phyloP scores from a whole-genome alignment of 2,113 vertebrate genomes.

The Stigmatopora argus region DNA sequence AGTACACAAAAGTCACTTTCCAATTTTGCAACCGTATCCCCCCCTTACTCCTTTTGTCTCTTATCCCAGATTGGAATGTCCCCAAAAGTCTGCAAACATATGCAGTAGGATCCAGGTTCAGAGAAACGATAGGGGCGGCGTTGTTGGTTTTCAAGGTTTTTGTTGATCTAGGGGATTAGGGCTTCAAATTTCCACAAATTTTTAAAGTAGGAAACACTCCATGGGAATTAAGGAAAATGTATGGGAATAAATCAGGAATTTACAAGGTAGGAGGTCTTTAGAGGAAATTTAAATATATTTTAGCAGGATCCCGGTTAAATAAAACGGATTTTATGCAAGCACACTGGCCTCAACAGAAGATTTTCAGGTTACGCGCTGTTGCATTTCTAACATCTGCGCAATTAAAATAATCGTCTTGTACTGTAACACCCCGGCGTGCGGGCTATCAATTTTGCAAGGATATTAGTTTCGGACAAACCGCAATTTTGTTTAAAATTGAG shows the following conservation, averaged over 20 bases:
- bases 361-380: not conserved
- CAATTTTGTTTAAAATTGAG: not conserved
- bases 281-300: not conserved
- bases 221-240: not conserved
- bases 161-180: slow-evolving; percentile 40
- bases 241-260: not conserved
- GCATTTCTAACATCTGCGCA: not conserved
- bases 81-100: slow-evolving; percentile 45
- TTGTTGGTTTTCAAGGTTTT: slow-evolving; percentile 29
- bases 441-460: not conserved
- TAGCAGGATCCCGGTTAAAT: not conserved
- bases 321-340: not conserved
- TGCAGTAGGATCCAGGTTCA: slow-evolving; percentile 56
- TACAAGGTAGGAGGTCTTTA: not conserved
- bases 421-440: not conserved
- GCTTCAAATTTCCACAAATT: not conserved
- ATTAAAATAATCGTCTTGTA: not conserved
- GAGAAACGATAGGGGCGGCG: slow-evolving; percentile 28
- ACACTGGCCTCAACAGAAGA: not conserved
- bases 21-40: slow-evolving; percentile 27
- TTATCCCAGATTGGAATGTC: slow-evolving; percentile 48
- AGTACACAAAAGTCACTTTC: slow-evolving; percentile 53
- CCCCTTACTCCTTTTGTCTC: slow-evolving; percentile 11
- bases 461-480: not conserved
- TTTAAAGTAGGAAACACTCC: not conserved